phyloP scores from a whole-genome alignment of 1,140 invertebrate species.

The Zaprionus inermis region DNA sequence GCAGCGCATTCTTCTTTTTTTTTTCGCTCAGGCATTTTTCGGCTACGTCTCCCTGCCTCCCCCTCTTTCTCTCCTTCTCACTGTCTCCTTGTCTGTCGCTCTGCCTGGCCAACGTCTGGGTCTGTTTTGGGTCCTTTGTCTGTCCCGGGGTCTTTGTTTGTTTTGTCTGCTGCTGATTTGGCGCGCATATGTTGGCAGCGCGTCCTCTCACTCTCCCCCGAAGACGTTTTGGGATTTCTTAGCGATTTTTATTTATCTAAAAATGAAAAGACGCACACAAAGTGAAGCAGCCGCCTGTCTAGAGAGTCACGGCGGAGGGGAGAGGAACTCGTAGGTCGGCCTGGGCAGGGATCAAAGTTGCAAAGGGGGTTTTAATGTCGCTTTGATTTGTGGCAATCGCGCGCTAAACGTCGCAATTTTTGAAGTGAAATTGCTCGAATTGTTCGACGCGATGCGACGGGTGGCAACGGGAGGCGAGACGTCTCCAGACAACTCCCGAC shows the following conservation, averaged over 20 bases:
- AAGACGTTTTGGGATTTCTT: conserved; percentile 62
- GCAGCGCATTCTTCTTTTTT: conserved; percentile 42
- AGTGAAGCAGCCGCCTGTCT: background rate
- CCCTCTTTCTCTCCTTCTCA: no score
- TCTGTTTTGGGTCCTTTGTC: conserved; percentile 35
- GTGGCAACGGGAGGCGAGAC: background rate
- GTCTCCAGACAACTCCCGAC: background rate
- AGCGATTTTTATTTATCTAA: conserved; percentile 73
- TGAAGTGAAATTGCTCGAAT: conserved; percentile 79
- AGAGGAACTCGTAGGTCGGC: background rate
- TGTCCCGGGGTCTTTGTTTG: conserved; percentile 71
- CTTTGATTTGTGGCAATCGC: conserved; percentile 80
- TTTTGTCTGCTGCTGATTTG: conserved; percentile 77
- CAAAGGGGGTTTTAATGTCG: conserved; percentile 58
- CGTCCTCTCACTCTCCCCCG: background rate
- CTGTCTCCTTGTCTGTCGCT: background rate
- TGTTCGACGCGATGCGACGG: conserved; percentile 50
- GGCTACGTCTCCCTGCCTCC: conserved; percentile 2
- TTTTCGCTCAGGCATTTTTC: conserved; percentile 49
- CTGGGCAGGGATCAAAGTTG: background rate
- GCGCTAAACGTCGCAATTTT: conserved; percentile 80
- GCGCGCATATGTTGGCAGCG: conserved; percentile 72
- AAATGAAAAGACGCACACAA: conserved; percentile 53
- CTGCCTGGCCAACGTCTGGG: conserved; percentile 18
- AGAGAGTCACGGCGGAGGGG: background rate